phyloP scores from a whole-genome alignment of 2,113 vertebrate genomes.

The Camelus dromedarius region DNA sequence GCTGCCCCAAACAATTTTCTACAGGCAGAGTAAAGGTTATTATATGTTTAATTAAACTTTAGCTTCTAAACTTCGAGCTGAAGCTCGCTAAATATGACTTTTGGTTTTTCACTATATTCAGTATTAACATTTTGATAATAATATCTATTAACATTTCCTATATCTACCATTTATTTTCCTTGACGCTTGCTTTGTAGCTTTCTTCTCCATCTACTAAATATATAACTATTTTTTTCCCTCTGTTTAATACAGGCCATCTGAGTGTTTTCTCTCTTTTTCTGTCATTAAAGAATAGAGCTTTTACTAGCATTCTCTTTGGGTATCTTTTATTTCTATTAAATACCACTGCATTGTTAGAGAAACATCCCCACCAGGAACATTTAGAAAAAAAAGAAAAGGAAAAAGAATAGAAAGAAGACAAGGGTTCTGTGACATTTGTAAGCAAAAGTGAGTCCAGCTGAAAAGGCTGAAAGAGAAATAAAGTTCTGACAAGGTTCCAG shows the following conservation, averaged over 20 bases:
- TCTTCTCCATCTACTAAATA: neutral
- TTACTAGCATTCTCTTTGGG: constrained; percentile 56
- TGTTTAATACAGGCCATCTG: neutral
- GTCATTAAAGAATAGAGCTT: neutral
- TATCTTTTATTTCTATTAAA: constrained; percentile 58
- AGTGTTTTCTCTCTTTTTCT: neutral
- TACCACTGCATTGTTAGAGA: constrained; percentile 57
- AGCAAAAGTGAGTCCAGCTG: constrained; percentile 64
- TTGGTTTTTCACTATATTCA: constrained; percentile 53
- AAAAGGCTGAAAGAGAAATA: constrained; percentile 49
- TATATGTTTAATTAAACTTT: constrained; percentile 78
- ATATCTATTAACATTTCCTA: constrained; percentile 46
- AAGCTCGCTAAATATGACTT: constrained; percentile 57
- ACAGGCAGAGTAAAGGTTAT: constrained; percentile 82
- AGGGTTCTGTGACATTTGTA: neutral
- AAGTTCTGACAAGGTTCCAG: constrained; percentile 71
- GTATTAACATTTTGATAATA: constrained; percentile 61
- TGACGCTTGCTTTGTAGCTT: neutral
- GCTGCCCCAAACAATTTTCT: constrained; percentile 86
- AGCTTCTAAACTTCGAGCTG: constrained; percentile 64
- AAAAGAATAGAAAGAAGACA: neutral
- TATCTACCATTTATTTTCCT: neutral
- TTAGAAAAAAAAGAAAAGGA: neutral
- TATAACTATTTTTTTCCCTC: neutral
- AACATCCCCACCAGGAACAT: neutral